Evolutionary conservation across 2,797 vertebrate genomes (phyloP), one percentile per base, ranked within the genome.

Genomic region (Rhadinocentrus ornatus): DNA sequence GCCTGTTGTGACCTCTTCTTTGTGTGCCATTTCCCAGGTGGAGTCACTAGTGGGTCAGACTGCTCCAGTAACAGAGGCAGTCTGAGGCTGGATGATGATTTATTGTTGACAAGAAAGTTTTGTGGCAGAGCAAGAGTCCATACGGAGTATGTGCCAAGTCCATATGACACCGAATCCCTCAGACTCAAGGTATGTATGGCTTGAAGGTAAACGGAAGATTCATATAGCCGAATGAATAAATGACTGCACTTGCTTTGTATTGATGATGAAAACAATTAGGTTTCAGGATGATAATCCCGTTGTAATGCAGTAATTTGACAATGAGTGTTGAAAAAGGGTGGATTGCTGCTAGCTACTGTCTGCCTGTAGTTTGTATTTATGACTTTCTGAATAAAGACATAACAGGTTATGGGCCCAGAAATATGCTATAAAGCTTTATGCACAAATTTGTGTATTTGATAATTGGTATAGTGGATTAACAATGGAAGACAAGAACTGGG

Each of bases 81-180:
- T 79, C 91, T 98, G 55, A 92, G 94, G 46, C 78, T 97, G 6
- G 97, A 98, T 3, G 96, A 98, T 0, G 96, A 98, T 0, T 75
- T 88, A 0, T 82, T 90, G 2, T 95, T 92, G 62, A 75, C 86
- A 0, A 94, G 95, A 41, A 94, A 93, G 2, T 96, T 96, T 92
- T 97, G 96, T 0, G 96, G 97, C 62, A 91, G 93, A 67, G 97
- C 97, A 57, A 94, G 91, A 72, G 98, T 98, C 31, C 98, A 99
- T 56, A 99, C 97, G 0, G 95, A 97, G 75, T 97, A 96, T 69
- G 94, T 95, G 1, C 98, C 98, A 1, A 99, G 97, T 76, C 97
- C 97, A 0, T 99, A 99, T 0, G 98, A 99, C 84, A 96, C 92
- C 0, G 97, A 98, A 61, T 99, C 97, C 15, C 95, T 99, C 71